Evolutionary conservation across 2,113 vertebrate genomes (phyloP).

Genomic region (Delphinapterus leucas): DNA sequence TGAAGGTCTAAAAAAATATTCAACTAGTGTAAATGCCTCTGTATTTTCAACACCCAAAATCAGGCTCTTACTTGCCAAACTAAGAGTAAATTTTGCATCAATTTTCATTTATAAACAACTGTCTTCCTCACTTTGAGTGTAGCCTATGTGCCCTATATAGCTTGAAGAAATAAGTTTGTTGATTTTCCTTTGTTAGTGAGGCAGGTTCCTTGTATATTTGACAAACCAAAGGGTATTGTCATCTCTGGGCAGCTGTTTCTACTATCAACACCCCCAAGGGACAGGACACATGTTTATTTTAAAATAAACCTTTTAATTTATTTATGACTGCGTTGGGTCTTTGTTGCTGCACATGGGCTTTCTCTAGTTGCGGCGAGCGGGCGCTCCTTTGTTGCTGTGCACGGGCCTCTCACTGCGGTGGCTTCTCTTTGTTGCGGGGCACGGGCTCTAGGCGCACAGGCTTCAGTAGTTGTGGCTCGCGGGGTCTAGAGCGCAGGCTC

Average conservation of each 20-base stretch:
- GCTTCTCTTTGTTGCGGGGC: too few relatives aligned
- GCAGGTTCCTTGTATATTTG: neutral
- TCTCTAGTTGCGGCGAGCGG: too few relatives aligned
- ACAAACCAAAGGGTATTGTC: neutral
- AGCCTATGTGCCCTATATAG: neutral
- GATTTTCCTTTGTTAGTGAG: neutral
- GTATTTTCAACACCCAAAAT: neutral
- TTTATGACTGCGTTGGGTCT: too few relatives aligned
- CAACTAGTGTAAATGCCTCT: neutral
- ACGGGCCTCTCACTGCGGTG: too few relatives aligned
- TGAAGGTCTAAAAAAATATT: neutral
- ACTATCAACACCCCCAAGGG: neutral
- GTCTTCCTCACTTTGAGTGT: neutral
- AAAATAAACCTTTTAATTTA: too few relatives aligned
- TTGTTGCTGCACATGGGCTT: too few relatives aligned
- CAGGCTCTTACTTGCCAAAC: neutral
- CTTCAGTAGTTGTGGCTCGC: too few relatives aligned
- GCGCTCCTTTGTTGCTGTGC: too few relatives aligned
- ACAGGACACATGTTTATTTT: neutral
- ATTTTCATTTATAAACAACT: conserved; percentile 9
- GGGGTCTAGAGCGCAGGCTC: too few relatives aligned
- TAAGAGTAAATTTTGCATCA: neutral
- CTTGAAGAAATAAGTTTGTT: neutral
- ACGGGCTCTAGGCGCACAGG: too few relatives aligned
- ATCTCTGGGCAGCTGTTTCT: neutral